Conservation (phyloP, 2,113 vertebrate genomes). For the Tetrao urogallus region DNA sequence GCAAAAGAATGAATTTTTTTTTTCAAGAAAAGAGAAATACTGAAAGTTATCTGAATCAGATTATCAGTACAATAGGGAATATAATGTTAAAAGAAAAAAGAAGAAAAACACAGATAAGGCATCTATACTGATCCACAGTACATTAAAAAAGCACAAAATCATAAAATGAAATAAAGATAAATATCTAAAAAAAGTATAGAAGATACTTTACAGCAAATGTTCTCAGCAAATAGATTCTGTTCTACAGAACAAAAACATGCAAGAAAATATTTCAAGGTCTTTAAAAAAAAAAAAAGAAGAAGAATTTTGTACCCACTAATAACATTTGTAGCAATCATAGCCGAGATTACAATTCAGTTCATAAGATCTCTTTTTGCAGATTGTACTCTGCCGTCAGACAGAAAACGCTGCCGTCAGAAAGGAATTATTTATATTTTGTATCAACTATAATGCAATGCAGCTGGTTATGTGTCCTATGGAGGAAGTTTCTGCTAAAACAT, state of each 20-base stretch:
- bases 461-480: neutral
- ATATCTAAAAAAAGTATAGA: neutral
- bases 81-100: fast-evolving
- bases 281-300: neutral
- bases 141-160: neutral
- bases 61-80: neutral
- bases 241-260: neutral
- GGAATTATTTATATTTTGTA: neutral
- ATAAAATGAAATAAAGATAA: neutral
- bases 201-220: neutral
- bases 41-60: neutral
- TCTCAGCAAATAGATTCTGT: neutral
- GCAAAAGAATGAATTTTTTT: neutral
- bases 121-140: neutral
- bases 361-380: constrained; percentile 36
- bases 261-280: neutral
- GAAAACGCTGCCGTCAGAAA: constrained; percentile 2
- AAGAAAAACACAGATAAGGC: neutral
- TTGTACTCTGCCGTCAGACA: neutral
- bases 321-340: constrained; percentile 17
- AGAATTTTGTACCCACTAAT: constrained; percentile 35
- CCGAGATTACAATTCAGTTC: neutral
- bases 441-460: neutral
- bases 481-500: constrained; percentile 20
- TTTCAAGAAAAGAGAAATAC: neutral